A percentile compares a stretch with the other conserved stretches of the same genome.
These are phyloP conservation scores for Magallana nippona DNA, from an alignment of 2,888 invertebrate species.

Conservation along the genomic window DNA sequence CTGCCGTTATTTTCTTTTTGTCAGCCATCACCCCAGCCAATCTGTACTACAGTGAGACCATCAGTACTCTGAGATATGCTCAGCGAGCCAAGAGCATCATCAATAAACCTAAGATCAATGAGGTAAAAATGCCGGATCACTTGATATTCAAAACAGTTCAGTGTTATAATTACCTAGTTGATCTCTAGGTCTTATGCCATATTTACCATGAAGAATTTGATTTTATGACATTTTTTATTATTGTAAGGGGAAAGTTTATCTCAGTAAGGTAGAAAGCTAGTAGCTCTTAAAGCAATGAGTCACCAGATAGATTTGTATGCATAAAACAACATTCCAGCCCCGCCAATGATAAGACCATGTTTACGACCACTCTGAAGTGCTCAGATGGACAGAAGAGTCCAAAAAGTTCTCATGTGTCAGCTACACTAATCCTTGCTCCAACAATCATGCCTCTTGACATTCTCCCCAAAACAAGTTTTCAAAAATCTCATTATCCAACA, in stretches of 20 bases:
- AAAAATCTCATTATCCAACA: not conserved
- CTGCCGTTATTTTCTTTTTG: conserved; percentile 45
- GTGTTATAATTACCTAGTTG: not conserved
- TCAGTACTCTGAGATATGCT: conserved; percentile 90
- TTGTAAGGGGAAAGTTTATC: conserved; percentile 18
- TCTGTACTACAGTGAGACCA: conserved; percentile 88
- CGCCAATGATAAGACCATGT: conserved; percentile 16
- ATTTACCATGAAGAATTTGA: not conserved
- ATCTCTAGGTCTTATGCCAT: not conserved
- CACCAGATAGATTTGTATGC: not conserved
- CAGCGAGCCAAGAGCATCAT: conserved; percentile 87
- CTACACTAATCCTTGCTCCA: not conserved
- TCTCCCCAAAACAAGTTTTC: not conserved
- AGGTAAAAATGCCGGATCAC: conserved; percentile 77
- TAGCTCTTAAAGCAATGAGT: not conserved
- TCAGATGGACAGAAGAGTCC: conserved; percentile 22
- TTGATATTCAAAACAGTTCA: too few relatives aligned
- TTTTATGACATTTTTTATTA: not conserved
- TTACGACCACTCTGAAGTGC: conserved; percentile 4
- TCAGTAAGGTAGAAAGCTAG: not conserved
- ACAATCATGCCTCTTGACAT: not conserved
- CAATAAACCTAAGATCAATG: conserved; percentile 84
- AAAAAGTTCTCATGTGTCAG: conserved; percentile 21
- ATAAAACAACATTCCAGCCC: conserved; percentile 29
- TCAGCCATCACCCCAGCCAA: conserved; percentile 89